Evolutionary conservation across 2,888 invertebrate genomes (phyloP), one percentile per base, ranked within the genome.

Genomic region (Diploptera punctata): DNA sequence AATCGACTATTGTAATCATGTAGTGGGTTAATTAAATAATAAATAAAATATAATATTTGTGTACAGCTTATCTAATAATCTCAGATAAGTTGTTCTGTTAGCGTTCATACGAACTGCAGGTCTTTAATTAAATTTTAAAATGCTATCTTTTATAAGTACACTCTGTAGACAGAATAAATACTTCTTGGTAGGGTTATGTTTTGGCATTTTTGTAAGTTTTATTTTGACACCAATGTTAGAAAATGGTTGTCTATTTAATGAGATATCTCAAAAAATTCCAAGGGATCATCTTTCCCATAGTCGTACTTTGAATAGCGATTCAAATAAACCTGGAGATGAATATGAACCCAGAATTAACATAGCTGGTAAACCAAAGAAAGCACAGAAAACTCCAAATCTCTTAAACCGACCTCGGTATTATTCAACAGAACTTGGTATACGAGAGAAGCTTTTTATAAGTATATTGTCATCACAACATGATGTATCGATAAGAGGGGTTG

Each of bases 391-490:
- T 76, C 86, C 87, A 13, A 88, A 89, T 79, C 87, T 89, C 77
- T 86, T 94, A 76, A 87, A 92, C 69, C 88, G 98, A 1, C 97
- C 98, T 0, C 87, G 98, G 24, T 99, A 97, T 85, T 97, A 96
- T 81, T 95, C 95, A 62, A 96, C 98, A 0, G 99, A 99, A 82
- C 87, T 99, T 70, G 98, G 97, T 19, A 97, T 98, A 78, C 88
- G 93, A 74, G 94, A 95, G 77, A 94, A 95, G 80, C 82, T 98
- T 16, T 93, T 98, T 80, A 90, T 96, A 38, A 96, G 93, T 19
- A 91, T 97, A 44, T 86, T 98, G 79, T 94, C 93, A 19, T 90
- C 90, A 1, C 90, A 90, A 78, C 89, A 90, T 67, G 92, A 88
- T 79, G 89, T 91, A 21, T 89, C 91, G 73, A 89, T 87, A 44